Conservation (phyloP, 2,797 vertebrate species). For the Microctenopoma stevenorrisi region DNA sequence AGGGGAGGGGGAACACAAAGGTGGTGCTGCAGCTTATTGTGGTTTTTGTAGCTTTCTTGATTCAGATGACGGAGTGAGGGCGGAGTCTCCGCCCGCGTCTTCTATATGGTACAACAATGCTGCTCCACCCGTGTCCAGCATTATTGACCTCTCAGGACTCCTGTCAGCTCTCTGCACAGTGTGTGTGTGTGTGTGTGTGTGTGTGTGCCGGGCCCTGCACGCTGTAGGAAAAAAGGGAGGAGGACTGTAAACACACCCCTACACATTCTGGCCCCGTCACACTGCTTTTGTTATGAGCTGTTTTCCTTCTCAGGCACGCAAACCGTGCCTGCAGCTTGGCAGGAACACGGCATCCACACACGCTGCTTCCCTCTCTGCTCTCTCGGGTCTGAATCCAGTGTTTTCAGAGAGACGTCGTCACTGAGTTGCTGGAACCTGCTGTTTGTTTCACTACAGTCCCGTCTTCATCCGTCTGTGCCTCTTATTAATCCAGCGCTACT, state of each 20-base stretch:
- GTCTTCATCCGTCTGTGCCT: too few relatives aligned
- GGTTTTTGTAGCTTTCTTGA: too few relatives aligned
- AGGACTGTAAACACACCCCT: slow-evolving; percentile 49
- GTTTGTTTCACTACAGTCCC: too few relatives aligned
- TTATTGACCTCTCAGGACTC: too few relatives aligned
- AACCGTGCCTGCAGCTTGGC: slow-evolving; percentile 58
- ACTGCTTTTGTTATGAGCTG: slow-evolving; percentile 64
- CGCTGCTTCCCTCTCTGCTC: slow-evolving; percentile 4
- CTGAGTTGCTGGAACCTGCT: background rate
- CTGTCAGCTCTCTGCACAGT: background rate
- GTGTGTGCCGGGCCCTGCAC: background rate
- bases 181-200: background rate
- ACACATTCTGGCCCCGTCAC: slow-evolving; percentile 51
- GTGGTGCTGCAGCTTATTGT: too few relatives aligned
- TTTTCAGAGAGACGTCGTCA: slow-evolving; percentile 18
- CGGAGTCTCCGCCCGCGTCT: too few relatives aligned
- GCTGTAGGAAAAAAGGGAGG: slow-evolving; percentile 1
- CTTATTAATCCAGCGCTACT: too few relatives aligned
- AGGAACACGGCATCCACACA: slow-evolving; percentile 17
- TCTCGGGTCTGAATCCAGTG: slow-evolving; percentile 4
- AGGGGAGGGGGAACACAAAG: too few relatives aligned
- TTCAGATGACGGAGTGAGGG: too few relatives aligned
- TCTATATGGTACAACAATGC: too few relatives aligned
- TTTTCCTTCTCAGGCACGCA: slow-evolving; percentile 64
- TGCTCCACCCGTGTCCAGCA: too few relatives aligned